Evolutionary conservation across 2,888 invertebrate genomes (phyloP).

Genomic region (Mesochorus sp.): DNA sequence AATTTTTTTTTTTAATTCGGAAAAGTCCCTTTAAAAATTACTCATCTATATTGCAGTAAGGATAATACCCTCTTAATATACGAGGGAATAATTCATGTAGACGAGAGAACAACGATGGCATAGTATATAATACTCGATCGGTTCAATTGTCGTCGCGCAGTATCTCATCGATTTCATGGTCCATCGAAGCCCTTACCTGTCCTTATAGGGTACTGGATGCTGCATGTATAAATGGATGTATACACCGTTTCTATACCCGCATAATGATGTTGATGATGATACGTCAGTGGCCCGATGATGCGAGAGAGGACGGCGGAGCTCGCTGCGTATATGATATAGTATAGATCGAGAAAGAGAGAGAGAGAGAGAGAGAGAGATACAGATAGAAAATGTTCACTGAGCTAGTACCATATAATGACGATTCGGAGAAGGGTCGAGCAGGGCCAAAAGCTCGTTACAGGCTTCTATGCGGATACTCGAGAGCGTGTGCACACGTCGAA

Average conservation of each 20-base stretch:
- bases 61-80: neutral
- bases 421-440: constrained; percentile 51
- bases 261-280: constrained; percentile 50
- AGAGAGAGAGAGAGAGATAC: neutral
- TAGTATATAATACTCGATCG: neutral
- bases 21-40: no score
- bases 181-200: neutral
- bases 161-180: neutral
- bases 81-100: neutral
- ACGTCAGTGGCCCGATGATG: constrained; percentile 52
- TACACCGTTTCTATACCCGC: constrained; percentile 18
- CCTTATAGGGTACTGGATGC: neutral
- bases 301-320: constrained; percentile 31
- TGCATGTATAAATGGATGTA: neutral
- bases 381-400: neutral
- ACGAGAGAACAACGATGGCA: neutral
- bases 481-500: constrained; percentile 44
- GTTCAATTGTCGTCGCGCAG: neutral
- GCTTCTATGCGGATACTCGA: constrained; percentile 46
- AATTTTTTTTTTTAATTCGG: no score
- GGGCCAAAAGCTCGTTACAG: constrained; percentile 61
- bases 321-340: constrained; percentile 4
- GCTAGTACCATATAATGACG: constrained; percentile 43
- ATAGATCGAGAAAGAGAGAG: constrained; percentile 18
- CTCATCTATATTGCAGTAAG: no score